Percentiles rank a stretch among this genome's conserved stretches.
phyloP scores from a whole-genome alignment of 2,113 vertebrate genomes.

The Hippocampus comes region DNA sequence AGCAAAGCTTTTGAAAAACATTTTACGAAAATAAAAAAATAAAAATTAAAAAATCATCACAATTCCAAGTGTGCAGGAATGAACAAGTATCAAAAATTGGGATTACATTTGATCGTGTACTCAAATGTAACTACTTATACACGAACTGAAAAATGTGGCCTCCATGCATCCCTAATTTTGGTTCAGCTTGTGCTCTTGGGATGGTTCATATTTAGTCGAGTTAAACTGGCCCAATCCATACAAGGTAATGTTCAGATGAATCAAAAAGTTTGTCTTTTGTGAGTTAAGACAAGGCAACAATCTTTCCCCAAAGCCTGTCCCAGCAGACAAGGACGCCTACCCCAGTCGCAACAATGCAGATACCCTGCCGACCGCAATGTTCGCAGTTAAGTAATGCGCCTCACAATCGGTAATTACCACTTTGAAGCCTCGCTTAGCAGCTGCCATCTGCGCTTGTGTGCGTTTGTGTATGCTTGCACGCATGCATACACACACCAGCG shows the following conservation, averaged over 20 bases:
- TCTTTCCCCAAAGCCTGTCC: conserved; percentile 27
- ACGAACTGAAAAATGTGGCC: background rate
- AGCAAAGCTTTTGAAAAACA: too few relatives aligned
- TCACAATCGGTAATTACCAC: conserved; percentile 73
- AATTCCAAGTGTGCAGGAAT: too few relatives aligned
- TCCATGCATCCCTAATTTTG: background rate
- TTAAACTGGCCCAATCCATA: background rate
- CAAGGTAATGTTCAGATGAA: background rate
- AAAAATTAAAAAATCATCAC: too few relatives aligned
- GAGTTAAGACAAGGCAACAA: background rate
- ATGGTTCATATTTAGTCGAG: background rate
- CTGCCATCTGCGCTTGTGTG: conserved; percentile 68
- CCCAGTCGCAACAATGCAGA: conserved; percentile 55
- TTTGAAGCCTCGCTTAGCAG: conserved; percentile 67
- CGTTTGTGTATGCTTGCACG: conserved; percentile 28
- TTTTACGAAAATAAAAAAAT: too few relatives aligned
- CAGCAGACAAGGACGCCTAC: conserved; percentile 15
- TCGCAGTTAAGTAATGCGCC: conserved; percentile 73
- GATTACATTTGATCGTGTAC: background rate
- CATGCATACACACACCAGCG: conserved; percentile 48
- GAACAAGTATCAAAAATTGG: background rate
- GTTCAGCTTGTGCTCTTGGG: background rate
- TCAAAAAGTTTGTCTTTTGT: background rate
- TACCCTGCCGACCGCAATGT: conserved; percentile 57
- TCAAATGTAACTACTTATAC: background rate